These are phyloP conservation scores for Montifringilla adamsi DNA, from an alignment of 2,113 vertebrate species.

Conservation along the genomic window DNA sequence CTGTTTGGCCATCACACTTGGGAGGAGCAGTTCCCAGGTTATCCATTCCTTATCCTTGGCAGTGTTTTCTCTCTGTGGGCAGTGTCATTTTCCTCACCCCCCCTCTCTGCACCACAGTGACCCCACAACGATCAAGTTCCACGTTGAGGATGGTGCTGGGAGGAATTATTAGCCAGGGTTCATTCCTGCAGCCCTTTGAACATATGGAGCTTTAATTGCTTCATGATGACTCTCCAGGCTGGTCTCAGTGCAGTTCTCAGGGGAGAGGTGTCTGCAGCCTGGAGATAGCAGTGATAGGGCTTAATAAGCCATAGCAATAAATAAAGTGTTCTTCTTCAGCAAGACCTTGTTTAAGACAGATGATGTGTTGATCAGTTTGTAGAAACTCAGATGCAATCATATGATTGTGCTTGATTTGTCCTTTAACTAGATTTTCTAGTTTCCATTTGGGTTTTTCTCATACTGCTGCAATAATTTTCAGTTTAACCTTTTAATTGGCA, in stretches of 20 bases:
- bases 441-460: neutral
- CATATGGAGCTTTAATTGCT: neutral
- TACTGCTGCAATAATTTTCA: neutral
- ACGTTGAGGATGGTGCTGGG: neutral
- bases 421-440: neutral
- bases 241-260: neutral
- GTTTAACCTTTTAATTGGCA: neutral
- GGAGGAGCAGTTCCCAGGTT: neutral
- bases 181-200: neutral
- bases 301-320: neutral
- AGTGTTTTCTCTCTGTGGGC: neutral
- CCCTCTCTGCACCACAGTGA: neutral
- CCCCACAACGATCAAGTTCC: accelerated
- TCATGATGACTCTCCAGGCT: neutral
- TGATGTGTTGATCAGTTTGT: neutral
- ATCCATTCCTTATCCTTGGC: neutral
- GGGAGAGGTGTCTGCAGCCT: neutral
- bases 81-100: neutral
- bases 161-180: neutral
- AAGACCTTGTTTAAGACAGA: neutral
- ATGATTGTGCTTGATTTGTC: neutral
- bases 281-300: neutral
- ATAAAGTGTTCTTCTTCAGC: neutral
- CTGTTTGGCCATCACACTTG: neutral
- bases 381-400: neutral